Base-by-base conservation (phyloP, 1,140 invertebrate species). In the Subanguina moxae region DNA sequence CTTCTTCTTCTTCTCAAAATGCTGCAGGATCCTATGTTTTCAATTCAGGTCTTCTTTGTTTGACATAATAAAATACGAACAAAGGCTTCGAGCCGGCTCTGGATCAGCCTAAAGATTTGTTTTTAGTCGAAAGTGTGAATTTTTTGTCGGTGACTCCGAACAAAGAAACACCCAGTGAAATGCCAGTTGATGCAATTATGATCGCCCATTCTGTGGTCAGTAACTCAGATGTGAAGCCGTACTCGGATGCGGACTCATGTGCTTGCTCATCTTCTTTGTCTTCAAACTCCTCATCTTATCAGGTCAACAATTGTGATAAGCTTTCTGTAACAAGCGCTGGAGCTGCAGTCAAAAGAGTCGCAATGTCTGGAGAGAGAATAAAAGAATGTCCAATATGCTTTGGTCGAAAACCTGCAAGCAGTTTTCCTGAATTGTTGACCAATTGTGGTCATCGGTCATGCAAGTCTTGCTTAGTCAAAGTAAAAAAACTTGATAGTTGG, bases 331-430 rank as follows among this genome's bases (percentile, higher is more conserved):
- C 48, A 3, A 52, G 48, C 17, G 48, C 48, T n/a, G n/a, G n/a
- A n/a, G n/a, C n/a, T n/a, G n/a, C n/a, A n/a, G n/a, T n/a, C n/a
- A 52, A 52, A 52, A 3, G 17, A 52, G 48, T 8, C 15, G 8
- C 48, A 52, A 52, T 11, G 11, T 38, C 32, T 38, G 32, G 32
- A 38, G 32, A 38, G 11, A 62, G 80, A 61, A 32, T 66, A 25
- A 62, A 67, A 3, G 79, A 82, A 59, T 80, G 78, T 42, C 76
- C 77, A 32, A 63, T 80, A 11, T 80, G 78, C 52, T 80, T 27
- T 28, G 19, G 75, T 11, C 62, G 62, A 43, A 70, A 78, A 52
- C 73, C 75, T 48, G n/a, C 38, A 15, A 57, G 42, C 38, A 65
- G 78, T 43, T 80, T 80, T 65, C 80, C 77, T 8, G 68, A 69